Evolutionary conservation across 2,797 vertebrate species (phyloP).

Genomic region (Anguilla megastoma): DNA sequence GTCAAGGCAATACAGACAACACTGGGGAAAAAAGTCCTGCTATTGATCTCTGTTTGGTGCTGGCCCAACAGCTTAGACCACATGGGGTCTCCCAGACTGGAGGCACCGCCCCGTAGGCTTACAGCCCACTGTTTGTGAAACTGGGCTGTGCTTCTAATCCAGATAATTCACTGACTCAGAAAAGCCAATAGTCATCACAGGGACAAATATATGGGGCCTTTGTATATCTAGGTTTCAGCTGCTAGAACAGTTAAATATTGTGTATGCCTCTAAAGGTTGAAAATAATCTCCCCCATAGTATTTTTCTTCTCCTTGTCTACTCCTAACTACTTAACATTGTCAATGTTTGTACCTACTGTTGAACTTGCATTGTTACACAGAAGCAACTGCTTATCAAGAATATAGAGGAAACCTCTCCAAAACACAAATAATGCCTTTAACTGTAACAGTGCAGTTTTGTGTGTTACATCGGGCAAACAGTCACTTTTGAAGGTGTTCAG

Average conservation of each 20-base stretch:
- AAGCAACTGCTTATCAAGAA: neutral
- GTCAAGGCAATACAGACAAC: neutral
- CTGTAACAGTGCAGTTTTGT: neutral
- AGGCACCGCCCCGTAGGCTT: neutral
- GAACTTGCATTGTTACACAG: neutral
- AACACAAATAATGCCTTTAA: neutral
- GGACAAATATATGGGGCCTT: neutral
- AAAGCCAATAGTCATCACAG: neutral
- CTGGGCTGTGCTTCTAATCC: neutral
- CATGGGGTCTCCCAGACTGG: neutral
- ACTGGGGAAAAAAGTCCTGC: neutral
- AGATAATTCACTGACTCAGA: neutral
- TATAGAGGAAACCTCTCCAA: neutral
- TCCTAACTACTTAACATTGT: neutral
- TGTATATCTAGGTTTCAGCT: neutral
- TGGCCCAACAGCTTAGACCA: neutral
- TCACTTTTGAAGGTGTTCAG: neutral
- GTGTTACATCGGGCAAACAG: neutral
- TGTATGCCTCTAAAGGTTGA: neutral
- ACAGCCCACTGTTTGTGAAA: neutral
- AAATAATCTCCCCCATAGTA: too few relatives aligned
- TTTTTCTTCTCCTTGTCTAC: too few relatives aligned
- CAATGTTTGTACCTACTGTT: neutral
- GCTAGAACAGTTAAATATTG: neutral
- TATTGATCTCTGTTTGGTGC: neutral